phyloP scores from a whole-genome alignment of 1,140 invertebrate genomes.

The Drosophila bifasciata region DNA sequence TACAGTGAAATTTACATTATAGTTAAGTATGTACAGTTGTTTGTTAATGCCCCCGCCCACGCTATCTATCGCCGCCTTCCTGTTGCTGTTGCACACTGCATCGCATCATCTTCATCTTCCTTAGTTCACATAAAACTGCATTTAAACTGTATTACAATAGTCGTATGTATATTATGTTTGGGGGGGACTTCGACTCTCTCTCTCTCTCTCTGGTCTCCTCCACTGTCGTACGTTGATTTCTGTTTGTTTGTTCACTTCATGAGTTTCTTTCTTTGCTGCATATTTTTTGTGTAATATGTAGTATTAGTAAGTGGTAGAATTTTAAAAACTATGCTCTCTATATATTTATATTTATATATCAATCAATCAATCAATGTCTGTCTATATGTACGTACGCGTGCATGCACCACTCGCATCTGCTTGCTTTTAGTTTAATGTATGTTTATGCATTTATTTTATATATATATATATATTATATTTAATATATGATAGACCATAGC shows the following conservation, averaged over 20 bases:
- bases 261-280: constrained; percentile 57
- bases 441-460: constrained; percentile 60
- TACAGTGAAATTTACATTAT: constrained; percentile 77
- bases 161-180: constrained; percentile 33
- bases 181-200: background rate
- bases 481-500: constrained; percentile 64
- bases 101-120: too few species aligned
- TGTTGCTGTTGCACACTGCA: constrained; percentile 16
- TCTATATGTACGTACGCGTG: constrained; percentile 46
- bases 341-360: constrained; percentile 45
- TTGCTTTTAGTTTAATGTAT: constrained; percentile 39
- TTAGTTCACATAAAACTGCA: constrained; percentile 52
- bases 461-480: constrained; percentile 59
- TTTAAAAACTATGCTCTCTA: constrained; percentile 69
- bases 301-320: constrained; percentile 67
- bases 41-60: constrained; percentile 25
- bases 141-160: constrained; percentile 58
- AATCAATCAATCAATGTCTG: constrained; percentile 24
- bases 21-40: constrained; percentile 74
- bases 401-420: constrained; percentile 59
- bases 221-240: constrained; percentile 17
- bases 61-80: constrained; percentile 9
- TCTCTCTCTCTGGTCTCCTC: constrained; percentile 15
- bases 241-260: constrained; percentile 58
- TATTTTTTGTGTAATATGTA: constrained; percentile 57